Evolutionary conservation across 2,113 vertebrate genomes (phyloP).

Genomic region (Anolis carolinensis): DNA sequence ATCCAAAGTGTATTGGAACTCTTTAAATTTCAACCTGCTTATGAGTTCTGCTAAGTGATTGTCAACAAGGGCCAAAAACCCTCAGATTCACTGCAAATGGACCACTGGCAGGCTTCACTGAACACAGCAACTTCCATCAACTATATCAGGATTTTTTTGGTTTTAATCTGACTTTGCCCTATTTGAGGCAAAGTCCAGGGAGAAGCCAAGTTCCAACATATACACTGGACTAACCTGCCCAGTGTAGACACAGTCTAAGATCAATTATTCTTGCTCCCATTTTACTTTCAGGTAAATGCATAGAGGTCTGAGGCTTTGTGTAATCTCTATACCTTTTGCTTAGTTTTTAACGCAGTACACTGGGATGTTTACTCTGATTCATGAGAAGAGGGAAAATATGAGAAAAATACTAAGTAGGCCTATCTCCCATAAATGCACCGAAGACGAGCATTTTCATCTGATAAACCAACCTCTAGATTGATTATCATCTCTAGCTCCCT

Average conservation of each 20-base stretch:
- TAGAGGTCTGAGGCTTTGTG: conserved; percentile 32
- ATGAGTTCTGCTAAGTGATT: no score
- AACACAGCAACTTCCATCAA: no score
- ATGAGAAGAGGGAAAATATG: conserved; percentile 41
- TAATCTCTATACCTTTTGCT: conserved; percentile 39
- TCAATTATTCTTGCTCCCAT: no score
- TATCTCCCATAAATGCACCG: conserved; percentile 57
- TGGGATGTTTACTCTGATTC: conserved; percentile 47
- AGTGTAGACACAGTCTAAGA: no score
- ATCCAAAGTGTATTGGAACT: neutral
- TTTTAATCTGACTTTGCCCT: no score
- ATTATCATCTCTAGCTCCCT: conserved; percentile 50
- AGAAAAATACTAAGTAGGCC: conserved; percentile 48
- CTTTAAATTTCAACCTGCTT: neutral
- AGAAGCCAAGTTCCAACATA: no score
- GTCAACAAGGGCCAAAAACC: no score
- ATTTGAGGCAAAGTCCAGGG: no score
- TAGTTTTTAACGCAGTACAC: conserved; percentile 57
- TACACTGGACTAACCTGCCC: no score
- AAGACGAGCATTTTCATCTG: conserved; percentile 55
- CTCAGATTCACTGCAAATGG: no score
- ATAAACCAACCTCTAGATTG: conserved; percentile 56
- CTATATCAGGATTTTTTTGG: no score
- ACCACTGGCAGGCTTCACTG: no score
- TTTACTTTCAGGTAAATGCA: neutral